These are phyloP conservation scores for Hemiscyllium ocellatum DNA, from an alignment of 2,113 vertebrate genomes.

Conservation along the genomic window DNA sequence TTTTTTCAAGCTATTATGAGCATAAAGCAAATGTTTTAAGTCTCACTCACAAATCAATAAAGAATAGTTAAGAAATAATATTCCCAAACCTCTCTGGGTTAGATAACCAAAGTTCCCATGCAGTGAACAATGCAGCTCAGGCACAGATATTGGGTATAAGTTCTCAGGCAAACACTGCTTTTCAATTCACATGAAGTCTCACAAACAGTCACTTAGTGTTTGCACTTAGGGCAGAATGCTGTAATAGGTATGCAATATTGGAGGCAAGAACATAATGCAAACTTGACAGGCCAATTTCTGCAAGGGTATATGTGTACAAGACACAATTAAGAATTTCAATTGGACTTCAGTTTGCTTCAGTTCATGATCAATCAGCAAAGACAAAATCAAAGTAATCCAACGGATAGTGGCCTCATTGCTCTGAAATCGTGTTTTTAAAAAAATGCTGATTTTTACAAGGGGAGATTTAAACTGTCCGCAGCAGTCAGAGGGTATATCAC, in stretches of 20 bases:
- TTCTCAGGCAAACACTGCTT: not conserved
- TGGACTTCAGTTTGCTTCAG: not conserved
- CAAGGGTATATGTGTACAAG: not conserved
- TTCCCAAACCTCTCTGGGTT: not conserved
- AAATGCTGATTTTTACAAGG: not conserved
- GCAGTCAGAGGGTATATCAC: not conserved
- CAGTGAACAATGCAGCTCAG: not conserved
- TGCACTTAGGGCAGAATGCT: not conserved
- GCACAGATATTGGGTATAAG: not conserved
- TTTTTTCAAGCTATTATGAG: not conserved
- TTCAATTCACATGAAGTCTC: not conserved
- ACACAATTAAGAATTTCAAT: not conserved
- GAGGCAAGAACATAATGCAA: not conserved
- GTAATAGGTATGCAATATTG: not conserved
- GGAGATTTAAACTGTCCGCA: not conserved
- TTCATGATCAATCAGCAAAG: not conserved
- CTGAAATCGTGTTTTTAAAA: not conserved
- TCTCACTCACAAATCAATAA: not conserved
- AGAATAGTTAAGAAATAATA: not conserved
- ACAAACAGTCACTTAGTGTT: not conserved
- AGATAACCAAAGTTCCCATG: not conserved
- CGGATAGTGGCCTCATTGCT: not conserved
- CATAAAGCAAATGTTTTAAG: not conserved
- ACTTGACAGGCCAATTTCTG: not conserved
- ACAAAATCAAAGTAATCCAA: not conserved